Evolutionary conservation across 1,140 invertebrate genomes (phyloP), one percentile per base, ranked within the genome.

Genomic region (Potamilus streckersoni): DNA sequence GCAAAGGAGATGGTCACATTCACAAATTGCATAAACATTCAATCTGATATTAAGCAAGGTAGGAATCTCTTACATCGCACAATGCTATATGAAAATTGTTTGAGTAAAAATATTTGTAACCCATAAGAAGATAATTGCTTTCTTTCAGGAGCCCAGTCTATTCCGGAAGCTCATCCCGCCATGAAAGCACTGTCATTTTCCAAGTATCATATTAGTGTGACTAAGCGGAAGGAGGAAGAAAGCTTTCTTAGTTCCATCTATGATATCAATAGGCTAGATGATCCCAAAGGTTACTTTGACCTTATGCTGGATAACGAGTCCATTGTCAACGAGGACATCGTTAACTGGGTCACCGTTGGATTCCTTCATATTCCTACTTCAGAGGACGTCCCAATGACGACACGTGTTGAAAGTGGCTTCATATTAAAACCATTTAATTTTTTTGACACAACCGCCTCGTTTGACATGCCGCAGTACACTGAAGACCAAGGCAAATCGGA

Each of bases 361-460:
- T 73, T 79, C 57, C 61, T 65, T 20, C 74, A 79, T 60, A 19
- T 79, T 17, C 78, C 78, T 8, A 73, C 73, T 17, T 38, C 73
- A 12, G 78, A 79, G 63, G 74, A 79, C 60, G 63, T 76, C n/a
- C 78, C 78, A 27, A 76, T 79, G 74, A 76, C 78, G 49, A 56
- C 73, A n/a, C 23, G 66, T 16, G 68, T 58, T 2, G 20, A 71
- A 16, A 61, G 63, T 8, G 69, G 78, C 17, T 79, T 79, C n/a
- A 63, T 38, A 1, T 31, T 79, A 12, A 79, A 79, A 74, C 77
- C 77, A 59, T 79, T 75, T 17, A 79, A 79, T 67, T 79, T 63
- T 59, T 79, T 79, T 49, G 78, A 79, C 58, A 58, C 65, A 19
- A 75, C 78, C 13, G 64, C 69, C 12, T 23, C 56, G n/a, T 79